Evolutionary conservation across 2,888 invertebrate genomes (phyloP).

Genomic region (Tetrapedia diversipes): DNA sequence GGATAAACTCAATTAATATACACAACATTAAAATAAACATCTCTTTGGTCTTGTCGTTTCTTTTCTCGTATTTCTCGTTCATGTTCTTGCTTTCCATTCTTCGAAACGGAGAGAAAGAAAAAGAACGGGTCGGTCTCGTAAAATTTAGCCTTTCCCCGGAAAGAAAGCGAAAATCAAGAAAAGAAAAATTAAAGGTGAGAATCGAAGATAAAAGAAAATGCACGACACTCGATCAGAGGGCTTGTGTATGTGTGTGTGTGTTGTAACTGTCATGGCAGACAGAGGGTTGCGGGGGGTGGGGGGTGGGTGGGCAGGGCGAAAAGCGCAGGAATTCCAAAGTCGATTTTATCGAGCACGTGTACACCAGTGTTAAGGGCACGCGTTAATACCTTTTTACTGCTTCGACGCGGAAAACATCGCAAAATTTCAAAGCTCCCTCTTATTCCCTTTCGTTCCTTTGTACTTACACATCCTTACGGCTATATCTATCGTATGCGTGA

Average conservation of each 20-base stretch:
- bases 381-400: conserved; percentile 46
- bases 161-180: not conserved
- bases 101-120: conserved; percentile 57
- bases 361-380: conserved; percentile 30
- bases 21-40: conserved; percentile 70
- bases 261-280: no score
- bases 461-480: conserved; percentile 56
- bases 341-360: conserved; percentile 27
- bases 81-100: not conserved
- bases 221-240: conserved; percentile 19
- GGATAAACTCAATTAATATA: conserved; percentile 68
- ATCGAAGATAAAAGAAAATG: not conserved
- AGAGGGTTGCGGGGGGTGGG: not conserved
- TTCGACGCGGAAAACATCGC: conserved; percentile 48
- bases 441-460: conserved; percentile 47
- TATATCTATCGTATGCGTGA: conserved; percentile 22
- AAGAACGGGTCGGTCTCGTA: conserved; percentile 49
- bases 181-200: not conserved
- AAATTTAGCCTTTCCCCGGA: conserved; percentile 29
- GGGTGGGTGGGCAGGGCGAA: not conserved
- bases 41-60: conserved; percentile 66
- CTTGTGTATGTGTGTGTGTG: not conserved
- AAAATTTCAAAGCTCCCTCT: conserved; percentile 48
- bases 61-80: conserved; percentile 22
- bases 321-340: conserved; percentile 21